Conservation (phyloP, 2,888 invertebrate species). For the Lithosia quadra region DNA sequence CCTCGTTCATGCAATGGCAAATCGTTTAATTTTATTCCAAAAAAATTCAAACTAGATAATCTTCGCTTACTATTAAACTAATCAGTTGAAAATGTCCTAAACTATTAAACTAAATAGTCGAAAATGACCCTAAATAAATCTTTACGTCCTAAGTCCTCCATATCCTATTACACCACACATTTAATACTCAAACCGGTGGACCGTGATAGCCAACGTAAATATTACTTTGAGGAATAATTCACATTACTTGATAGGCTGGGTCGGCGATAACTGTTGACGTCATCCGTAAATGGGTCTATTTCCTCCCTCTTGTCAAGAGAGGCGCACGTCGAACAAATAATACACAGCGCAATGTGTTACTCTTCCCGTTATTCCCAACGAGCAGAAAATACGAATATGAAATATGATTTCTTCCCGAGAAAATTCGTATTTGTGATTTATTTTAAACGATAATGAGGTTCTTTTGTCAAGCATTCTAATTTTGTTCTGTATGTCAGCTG, state of each 20-base stretch:
- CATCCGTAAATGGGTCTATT: conserved; percentile 1
- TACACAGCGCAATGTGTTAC: background rate
- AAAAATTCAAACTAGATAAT: no score
- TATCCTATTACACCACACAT: background rate
- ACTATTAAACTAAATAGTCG: no score
- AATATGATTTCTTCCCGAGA: conserved; percentile 1
- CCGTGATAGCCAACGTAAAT: background rate
- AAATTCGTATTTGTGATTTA: background rate
- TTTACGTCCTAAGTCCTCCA: no score
- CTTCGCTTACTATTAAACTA: background rate
- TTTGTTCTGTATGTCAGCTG: background rate
- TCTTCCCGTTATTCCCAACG: background rate
- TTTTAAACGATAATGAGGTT: background rate
- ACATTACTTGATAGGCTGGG: background rate
- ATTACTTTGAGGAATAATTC: background rate
- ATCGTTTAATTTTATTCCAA: no score
- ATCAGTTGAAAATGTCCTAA: background rate
- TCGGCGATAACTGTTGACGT: conserved; percentile 1
- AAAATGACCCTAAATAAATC: no score
- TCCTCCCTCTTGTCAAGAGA: background rate
- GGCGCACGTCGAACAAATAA: conserved; percentile 4
- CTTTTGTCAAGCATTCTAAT: background rate
- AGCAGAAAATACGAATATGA: conserved; percentile 4
- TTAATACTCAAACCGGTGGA: conserved; percentile 4
- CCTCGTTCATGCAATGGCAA: no score